Conservation (phyloP, 2,113 vertebrate genomes). For the Melanerpes aurifrons region DNA sequence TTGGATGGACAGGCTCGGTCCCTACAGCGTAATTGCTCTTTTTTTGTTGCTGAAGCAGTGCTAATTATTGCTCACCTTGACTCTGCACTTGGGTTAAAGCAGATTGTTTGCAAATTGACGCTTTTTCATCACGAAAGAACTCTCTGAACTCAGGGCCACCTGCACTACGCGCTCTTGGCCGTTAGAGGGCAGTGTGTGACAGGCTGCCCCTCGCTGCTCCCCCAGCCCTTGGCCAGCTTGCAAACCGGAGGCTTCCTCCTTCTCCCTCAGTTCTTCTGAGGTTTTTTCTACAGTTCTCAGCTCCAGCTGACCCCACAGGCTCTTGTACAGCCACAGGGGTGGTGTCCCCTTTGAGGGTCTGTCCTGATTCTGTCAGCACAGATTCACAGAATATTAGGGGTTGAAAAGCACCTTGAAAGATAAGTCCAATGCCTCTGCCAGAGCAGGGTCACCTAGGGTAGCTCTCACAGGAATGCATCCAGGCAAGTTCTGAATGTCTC, state of each 20-base stretch:
- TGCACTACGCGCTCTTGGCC: neutral
- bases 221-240: neutral
- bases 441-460: no score
- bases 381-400: no score
- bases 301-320: neutral
- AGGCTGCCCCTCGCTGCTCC: neutral
- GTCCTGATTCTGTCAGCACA: neutral
- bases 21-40: neutral
- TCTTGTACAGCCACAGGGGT: neutral
- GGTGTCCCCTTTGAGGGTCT: neutral
- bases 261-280: neutral
- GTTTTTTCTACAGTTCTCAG: neutral
- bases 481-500: no score
- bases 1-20: neutral
- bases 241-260: neutral
- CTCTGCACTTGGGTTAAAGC: neutral
- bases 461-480: no score
- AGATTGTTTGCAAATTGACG: neutral
- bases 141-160: neutral
- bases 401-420: no score
- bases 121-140: neutral
- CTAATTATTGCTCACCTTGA: neutral
- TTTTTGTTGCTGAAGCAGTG: neutral
- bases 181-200: constrained; percentile 59
- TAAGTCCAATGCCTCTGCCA: no score